Base-by-base conservation (phyloP, 2,888 invertebrate species). In the Morinoia aosen region DNA sequence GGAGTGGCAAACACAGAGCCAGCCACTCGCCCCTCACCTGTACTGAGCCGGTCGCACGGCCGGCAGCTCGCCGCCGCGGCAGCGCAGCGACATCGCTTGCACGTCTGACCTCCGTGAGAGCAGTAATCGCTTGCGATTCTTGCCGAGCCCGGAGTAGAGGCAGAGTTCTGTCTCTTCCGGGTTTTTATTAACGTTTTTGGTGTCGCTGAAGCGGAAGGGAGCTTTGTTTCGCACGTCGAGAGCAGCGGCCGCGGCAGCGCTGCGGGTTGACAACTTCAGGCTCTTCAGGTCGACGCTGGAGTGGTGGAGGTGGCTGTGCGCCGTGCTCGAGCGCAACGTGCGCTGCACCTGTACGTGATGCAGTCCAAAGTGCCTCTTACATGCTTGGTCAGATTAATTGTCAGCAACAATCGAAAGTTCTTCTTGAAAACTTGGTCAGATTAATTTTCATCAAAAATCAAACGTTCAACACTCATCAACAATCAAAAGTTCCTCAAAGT, bases 281-380 rank as follows among this genome's bases (percentile, higher is more conserved):
- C 57, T 33, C 19, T 57, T 93, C 58, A 56, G 56, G 57, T 93
- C 58, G 14, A 48, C 58, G 58, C 93, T 93, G 57, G 93, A 93
- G 93, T 93, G 93, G 57, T 33, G 48, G 25, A 93, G 33, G 93
- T 93, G 56, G 33, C 57, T 93, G 57, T 93, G 93, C 12, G 93
- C 93, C 16, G 93, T 93, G 93, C 93, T 93, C 48, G 93, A 93
- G 0, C 93, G 93, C 93, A 56, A 10, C 40, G 93, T 93, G 48
- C n/a, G 93, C n/a, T 93, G 93, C 3, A 33, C 33, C 93, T 93
- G 93, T 2, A 76, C 0, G 16, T 19, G 19, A 3, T 33, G 33
- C 25, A 33, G 33, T 33, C 76, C 16, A 76, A 76, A 76, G 48
- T n/a, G 5, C 48, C 48, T 48, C 48, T 48, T 48, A 48, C 48